Evolutionary conservation across 2,888 invertebrate genomes (phyloP), one percentile per base, ranked within the genome.

Genomic region (Epirrhoe alternata): DNA sequence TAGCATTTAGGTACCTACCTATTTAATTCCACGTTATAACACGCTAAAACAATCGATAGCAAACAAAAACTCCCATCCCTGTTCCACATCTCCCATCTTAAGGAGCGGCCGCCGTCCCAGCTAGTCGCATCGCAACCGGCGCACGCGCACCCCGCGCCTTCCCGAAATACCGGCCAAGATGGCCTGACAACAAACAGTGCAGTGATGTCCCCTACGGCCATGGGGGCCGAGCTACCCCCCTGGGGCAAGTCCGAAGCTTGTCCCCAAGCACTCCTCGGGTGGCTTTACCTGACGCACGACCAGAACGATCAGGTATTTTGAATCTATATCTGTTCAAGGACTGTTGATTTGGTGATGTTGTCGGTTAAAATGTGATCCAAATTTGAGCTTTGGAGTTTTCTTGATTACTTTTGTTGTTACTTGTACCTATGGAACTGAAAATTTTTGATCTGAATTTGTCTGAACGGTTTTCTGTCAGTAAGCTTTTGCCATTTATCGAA

Each of bases 131-230:
- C 78, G 75, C 71, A 77, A 81, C 84, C 88, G 87, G 91, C 92
- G 92, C 88, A 78, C 85, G 88, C 92, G 92, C 92, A 89, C 76
- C 86, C 83, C 86, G 87, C 80, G 72, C 78, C 79, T 83, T 81
- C 86, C 91, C 87, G 85, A 91, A 91, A 92, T 79, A 59, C 58
- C 57, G 56, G 62, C 12, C 56, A 80, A 65, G 73, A 76, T 74
- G 77, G 75, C 80, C 81, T 82, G 81, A 80, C 78, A 75, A 17
- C 49, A 58, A 57, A 45, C 50, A 59, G 64, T 76, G 77, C 62
- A 78, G 82, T 74, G 79, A 93, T 93, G 92, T 90, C 92, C 67
- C 92, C 92, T 1, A 91, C 92, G 64, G 92, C 91, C 45, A 79
- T 91, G 70, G 88, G 87, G 65, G 86, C 89, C 12, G 92, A 92